phyloP scores from a whole-genome alignment of 2,113 vertebrate genomes.

The Syngnathus floridae region DNA sequence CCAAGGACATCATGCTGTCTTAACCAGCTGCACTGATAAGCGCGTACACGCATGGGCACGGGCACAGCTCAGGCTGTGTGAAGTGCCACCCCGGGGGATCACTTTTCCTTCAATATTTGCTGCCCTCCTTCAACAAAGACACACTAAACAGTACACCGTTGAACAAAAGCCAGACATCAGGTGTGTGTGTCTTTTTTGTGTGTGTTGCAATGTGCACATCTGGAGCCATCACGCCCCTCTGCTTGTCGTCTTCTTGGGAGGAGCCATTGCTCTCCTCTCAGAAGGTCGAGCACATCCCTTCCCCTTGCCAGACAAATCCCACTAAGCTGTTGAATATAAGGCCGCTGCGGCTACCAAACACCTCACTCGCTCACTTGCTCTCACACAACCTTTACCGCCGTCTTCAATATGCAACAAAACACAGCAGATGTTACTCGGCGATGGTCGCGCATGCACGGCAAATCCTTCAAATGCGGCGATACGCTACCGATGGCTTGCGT shows the following conservation, averaged over 20 bases:
- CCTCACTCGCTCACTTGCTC: too few species aligned
- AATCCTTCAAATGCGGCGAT: slow-evolving; percentile 38
- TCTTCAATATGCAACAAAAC: slow-evolving; percentile 42
- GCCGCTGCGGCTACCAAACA: slow-evolving; percentile 1
- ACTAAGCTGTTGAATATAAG: slow-evolving; percentile 67
- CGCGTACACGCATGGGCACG: slow-evolving; percentile 23
- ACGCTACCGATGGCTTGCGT: slow-evolving; percentile 9
- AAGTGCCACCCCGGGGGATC: slow-evolving; percentile 25
- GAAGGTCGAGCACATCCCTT: slow-evolving; percentile 22
- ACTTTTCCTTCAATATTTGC: slow-evolving; percentile 16
- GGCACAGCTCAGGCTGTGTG: slow-evolving; percentile 17
- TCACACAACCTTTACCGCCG: slow-evolving; percentile 2
- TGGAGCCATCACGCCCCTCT: not conserved
- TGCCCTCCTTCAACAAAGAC: not conserved
- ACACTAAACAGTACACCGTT: not conserved
- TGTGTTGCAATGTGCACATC: not conserved
- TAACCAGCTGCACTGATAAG: slow-evolving; percentile 59
- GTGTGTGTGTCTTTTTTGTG: slow-evolving; percentile 3
- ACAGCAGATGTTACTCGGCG: slow-evolving; percentile 33
- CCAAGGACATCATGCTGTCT: slow-evolving; percentile 60
- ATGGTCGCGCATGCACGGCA: slow-evolving; percentile 33
- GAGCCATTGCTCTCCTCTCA: not conserved
- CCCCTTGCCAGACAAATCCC: slow-evolving; percentile 57
- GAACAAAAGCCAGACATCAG: not conserved
- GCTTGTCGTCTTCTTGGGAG: not conserved